phyloP scores from a whole-genome alignment of 1,140 invertebrate genomes.

The Drosophila lini region DNA sequence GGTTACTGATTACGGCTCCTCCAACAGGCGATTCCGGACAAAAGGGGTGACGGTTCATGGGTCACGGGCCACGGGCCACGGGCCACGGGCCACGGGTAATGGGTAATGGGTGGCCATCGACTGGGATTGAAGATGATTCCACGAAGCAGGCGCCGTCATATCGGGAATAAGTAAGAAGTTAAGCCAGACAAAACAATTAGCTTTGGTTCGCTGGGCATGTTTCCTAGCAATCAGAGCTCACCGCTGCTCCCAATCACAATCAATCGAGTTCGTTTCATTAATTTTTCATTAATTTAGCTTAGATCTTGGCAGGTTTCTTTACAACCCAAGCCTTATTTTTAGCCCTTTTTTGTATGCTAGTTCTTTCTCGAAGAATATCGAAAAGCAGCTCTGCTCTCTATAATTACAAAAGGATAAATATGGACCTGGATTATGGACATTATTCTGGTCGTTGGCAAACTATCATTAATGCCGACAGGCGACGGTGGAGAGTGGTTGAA shows the following conservation, averaged over 20 bases:
- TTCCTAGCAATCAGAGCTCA: slow-evolving; percentile 17
- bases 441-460: slow-evolving; percentile 39
- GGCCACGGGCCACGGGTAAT: background rate
- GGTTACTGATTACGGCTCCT: slow-evolving; percentile 58
- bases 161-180: slow-evolving; percentile 22
- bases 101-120: slow-evolving; percentile 9
- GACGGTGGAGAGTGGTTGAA: background rate
- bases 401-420: background rate
- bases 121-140: slow-evolving; percentile 15
- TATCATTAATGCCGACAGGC: slow-evolving; percentile 41
- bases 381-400: background rate
- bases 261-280: slow-evolving; percentile 19
- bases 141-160: background rate
- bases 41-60: slow-evolving; percentile 5
- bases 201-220: slow-evolving; percentile 32
- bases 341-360: too few relatives aligned
- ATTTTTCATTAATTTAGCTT: background rate
- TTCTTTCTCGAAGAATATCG: background rate
- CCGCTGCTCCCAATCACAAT: slow-evolving; percentile 9
- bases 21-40: background rate
- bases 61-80: background rate
- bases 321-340: background rate
- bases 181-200: slow-evolving; percentile 49
- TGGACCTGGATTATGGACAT: slow-evolving; percentile 23
- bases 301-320: background rate